Conservation (phyloP, 1,140 invertebrate species). For the Bursaphelenchus mucronatus region DNA sequence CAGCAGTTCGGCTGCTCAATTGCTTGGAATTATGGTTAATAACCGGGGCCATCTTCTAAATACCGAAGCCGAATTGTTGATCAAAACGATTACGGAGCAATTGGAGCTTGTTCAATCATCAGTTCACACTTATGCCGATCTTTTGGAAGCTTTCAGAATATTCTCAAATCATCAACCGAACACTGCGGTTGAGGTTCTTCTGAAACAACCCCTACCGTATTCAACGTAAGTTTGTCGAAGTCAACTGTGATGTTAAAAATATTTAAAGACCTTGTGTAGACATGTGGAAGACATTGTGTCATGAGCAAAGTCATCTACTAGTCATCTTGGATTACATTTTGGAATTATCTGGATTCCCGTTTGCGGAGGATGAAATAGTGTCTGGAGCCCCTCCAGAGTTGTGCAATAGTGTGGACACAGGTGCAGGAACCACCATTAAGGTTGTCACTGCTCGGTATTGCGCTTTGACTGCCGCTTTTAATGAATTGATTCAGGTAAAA, state of each 20-base stretch:
- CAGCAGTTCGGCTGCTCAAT: conserved; percentile 50
- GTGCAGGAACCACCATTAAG: conserved; percentile 49
- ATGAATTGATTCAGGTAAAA: conserved; percentile 50
- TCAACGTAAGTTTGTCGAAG: conserved; percentile 16
- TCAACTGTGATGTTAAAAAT: not conserved
- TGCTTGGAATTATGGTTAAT: conserved; percentile 45
- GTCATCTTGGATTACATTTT: conserved; percentile 52
- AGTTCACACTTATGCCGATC: conserved; percentile 52
- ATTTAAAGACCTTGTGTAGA: conserved; percentile 42
- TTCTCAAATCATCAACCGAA: conserved; percentile 54
- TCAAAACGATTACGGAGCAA: conserved; percentile 50
- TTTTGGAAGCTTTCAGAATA: conserved; percentile 50
- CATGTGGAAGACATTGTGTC: conserved; percentile 49
- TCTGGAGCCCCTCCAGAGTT: conserved; percentile 10
- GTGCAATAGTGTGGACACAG: conserved; percentile 36
- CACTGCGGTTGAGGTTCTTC: conserved; percentile 51
- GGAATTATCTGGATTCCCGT: conserved; percentile 34
- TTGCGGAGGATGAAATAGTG: not conserved
- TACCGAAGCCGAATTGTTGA: conserved; percentile 51
- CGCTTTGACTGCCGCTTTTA: conserved; percentile 48
- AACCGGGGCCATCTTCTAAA: conserved; percentile 48
- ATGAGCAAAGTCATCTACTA: conserved; percentile 46
- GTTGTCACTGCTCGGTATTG: conserved; percentile 45
- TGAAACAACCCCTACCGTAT: conserved; percentile 56
- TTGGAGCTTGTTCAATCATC: conserved; percentile 43